phyloP scores from a whole-genome alignment of 2,113 vertebrate genomes.

The Nannospalax galili region DNA sequence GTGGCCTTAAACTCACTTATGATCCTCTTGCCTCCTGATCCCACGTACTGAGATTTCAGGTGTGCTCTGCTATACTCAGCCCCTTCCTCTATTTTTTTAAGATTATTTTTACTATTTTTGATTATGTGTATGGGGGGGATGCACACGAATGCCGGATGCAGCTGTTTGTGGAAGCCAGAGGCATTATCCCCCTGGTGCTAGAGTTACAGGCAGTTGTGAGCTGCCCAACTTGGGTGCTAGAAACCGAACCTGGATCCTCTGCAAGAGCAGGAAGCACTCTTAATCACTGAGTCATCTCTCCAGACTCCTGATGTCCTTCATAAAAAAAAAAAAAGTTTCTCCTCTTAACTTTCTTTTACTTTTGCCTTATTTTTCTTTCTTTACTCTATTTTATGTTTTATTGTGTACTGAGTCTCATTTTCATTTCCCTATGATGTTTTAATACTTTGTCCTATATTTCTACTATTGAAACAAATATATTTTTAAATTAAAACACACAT shows the following conservation, averaged over 20 bases:
- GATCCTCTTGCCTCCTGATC: no score
- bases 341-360: background rate
- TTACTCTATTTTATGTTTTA: background rate
- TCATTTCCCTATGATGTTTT: background rate
- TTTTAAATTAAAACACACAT: constrained; percentile 31
- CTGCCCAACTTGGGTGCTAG: no score
- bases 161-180: no score
- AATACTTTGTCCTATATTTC: background rate
- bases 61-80: background rate
- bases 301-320: no score
- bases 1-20: background rate
- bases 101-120: no score
- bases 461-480: background rate
- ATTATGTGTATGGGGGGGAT: no score
- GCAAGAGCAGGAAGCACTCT: no score
- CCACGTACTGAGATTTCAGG: background rate
- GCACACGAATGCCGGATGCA: no score
- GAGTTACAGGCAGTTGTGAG: no score
- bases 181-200: no score
- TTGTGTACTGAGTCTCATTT: background rate
- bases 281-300: no score
- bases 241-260: no score
- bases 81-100: background rate
- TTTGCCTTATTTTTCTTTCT: background rate
- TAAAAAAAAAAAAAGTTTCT: background rate